Percentiles rank a stretch among this genome's conserved stretches.
These are phyloP conservation scores for Callipepla squamata DNA, from an alignment of 2,113 vertebrate genomes.

Conservation along the genomic window DNA sequence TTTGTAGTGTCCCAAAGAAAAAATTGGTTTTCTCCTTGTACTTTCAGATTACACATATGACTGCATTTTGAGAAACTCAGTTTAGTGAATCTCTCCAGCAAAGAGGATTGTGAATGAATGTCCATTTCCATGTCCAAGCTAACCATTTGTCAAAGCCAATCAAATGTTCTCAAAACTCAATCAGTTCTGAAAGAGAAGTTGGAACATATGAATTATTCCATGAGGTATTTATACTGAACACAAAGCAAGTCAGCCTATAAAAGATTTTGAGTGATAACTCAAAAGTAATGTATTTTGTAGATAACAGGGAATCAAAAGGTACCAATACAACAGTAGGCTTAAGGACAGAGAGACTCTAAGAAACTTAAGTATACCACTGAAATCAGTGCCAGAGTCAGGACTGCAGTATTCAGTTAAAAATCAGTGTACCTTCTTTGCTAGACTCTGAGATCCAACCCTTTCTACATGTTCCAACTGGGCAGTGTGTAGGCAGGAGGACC, in stretches of 20 bases:
- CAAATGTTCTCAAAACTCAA: accelerated
- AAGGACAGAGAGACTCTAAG: background rate
- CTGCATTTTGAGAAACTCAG: background rate
- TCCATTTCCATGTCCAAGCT: background rate
- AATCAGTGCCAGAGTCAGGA: background rate
- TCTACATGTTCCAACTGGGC: background rate
- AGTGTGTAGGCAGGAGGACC: background rate
- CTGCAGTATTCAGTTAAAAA: background rate
- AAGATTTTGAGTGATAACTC: background rate
- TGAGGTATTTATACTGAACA: background rate
- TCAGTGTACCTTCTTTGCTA: background rate
- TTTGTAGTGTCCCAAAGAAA: background rate
- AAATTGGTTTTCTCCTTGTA: background rate
- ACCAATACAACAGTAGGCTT: background rate
- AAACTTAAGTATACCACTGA: background rate
- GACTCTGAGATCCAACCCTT: background rate
- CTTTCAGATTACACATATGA: background rate
- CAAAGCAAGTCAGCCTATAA: background rate
- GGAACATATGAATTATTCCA: background rate
- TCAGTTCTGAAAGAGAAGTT: background rate
- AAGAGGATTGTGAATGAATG: background rate
- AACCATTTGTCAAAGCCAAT: background rate
- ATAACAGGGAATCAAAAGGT: background rate
- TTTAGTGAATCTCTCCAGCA: background rate
- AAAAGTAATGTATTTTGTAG: background rate